Base-by-base conservation (phyloP, 2,888 invertebrate genomes). In the Phania funesta region DNA sequence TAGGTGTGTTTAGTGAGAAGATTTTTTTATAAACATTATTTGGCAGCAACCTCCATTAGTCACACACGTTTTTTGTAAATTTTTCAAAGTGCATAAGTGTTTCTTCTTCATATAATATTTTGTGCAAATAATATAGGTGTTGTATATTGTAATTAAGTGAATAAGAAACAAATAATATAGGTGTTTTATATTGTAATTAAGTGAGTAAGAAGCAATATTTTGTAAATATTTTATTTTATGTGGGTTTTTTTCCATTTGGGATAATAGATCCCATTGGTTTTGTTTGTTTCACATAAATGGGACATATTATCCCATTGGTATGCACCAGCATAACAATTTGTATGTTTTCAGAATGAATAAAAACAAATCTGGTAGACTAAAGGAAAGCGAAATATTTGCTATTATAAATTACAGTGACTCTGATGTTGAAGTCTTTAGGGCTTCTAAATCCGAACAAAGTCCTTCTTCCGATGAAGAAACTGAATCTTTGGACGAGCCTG, bases 361-460 rank as follows among this genome's bases (percentile, higher is more conserved):
- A 48, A 48, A 22, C 48, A 48, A 48, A 48, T 46, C 46, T 46
- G 46, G 46, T 46, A 46, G 20, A 48, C 48, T 48, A 24, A 48
- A 48, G 48, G 24, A 48, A 22, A 13, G 22, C 48, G 48, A 48
- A 48, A 48, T 48, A 22, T 48, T 22, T 48, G 48, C 22, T 24
- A 24, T 48, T 22, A 48, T 48, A 48, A 48, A 48, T 48, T 48
- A 20, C 48, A 24, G 48, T 48, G 48, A 22, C 48, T 48, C 48
- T 48, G 22, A 48, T n/a, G n/a, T n/a, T n/a, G n/a, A n/a, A n/a
- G n/a, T n/a, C n/a, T n/a, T 29, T 7, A 29, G 29, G 4, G 29
- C 29, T 29, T 29, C 29, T 29, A 7, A 29, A 6, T 29, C 4
- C 29, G 29, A 29, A 29, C 7, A 29, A 6, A 29, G 4, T 29